Evolutionary conservation across 2,888 invertebrate genomes (phyloP).

Genomic region (Willowsia nigromaculata): DNA sequence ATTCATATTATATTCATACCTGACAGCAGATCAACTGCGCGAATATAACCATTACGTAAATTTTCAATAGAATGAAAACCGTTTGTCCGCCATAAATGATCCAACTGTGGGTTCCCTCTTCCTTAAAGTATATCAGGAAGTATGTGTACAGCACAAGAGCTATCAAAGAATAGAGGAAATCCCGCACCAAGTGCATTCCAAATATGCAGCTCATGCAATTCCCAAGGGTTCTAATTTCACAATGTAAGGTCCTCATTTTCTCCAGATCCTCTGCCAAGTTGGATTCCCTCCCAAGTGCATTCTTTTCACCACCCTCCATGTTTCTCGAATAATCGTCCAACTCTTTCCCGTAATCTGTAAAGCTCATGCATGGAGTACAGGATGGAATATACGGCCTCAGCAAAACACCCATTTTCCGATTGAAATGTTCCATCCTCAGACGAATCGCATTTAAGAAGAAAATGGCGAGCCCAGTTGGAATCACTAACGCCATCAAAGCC

Average conservation of each 20-base stretch:
- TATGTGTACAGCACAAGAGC: slow-evolving; percentile 74
- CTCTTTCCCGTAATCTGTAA: slow-evolving; percentile 74
- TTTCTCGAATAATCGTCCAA: slow-evolving; percentile 49
- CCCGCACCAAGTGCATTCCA: slow-evolving; percentile 75
- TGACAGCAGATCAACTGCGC: slow-evolving; percentile 69
- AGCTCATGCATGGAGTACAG: slow-evolving; percentile 67
- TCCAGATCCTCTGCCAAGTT: slow-evolving; percentile 72
- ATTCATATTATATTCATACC: slow-evolving; percentile 26
- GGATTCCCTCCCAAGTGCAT: no score
- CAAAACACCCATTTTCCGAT: slow-evolving; percentile 65
- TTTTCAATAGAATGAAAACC: slow-evolving; percentile 70
- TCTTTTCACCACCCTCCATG: slow-evolving; percentile 3
- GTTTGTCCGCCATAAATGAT: slow-evolving; percentile 67
- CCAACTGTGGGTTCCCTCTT: slow-evolving; percentile 49
- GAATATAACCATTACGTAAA: slow-evolving; percentile 61
- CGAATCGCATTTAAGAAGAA: slow-evolving; percentile 75
- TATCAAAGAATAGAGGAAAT: slow-evolving; percentile 69
- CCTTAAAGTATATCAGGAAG: slow-evolving; percentile 60
- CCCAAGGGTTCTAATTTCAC: slow-evolving; percentile 69
- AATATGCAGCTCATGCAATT: slow-evolving; percentile 72
- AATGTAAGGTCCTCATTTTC: slow-evolving; percentile 74
- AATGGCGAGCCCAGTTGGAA: slow-evolving; percentile 72
- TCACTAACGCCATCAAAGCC: slow-evolving; percentile 59
- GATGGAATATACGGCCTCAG: slow-evolving; percentile 69
- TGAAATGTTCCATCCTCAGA: slow-evolving; percentile 74